Conservation (phyloP, 2,797 vertebrate genomes). For the Pangasius krempfi region DNA sequence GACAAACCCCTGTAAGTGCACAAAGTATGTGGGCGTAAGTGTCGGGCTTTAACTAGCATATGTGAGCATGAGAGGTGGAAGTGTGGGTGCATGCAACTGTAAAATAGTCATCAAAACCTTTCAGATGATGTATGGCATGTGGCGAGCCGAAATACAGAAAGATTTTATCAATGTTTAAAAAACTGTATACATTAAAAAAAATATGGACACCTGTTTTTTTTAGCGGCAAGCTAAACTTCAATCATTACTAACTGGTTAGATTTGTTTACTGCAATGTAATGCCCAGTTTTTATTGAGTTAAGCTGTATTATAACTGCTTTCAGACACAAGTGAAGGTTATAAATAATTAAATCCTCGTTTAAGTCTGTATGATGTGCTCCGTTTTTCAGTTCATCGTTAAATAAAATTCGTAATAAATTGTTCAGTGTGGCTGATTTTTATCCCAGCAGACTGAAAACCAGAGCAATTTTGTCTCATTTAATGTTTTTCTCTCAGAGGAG, state of each 20-base stretch:
- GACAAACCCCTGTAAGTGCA: background rate
- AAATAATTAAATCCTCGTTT: background rate
- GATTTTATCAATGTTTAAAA: background rate
- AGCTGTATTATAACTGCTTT: background rate
- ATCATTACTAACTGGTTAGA: background rate
- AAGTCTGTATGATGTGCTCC: background rate
- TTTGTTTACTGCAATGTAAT: background rate
- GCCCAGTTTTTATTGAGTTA: background rate
- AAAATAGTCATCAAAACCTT: background rate
- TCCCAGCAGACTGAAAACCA: constrained; percentile 20
- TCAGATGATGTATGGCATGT: background rate
- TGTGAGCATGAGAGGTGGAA: background rate
- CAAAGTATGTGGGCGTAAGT: background rate
- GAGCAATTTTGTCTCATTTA: constrained; percentile 40
- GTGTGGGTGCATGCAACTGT: background rate
- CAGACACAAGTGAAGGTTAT: background rate
- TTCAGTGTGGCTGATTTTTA: constrained; percentile 13
- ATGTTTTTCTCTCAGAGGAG: constrained; percentile 62
- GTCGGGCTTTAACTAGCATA: background rate
- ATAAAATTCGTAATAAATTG: constrained; percentile 31
- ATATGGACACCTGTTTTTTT: background rate
- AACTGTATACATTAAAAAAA: background rate
- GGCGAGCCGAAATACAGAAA: background rate
- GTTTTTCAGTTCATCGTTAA: constrained; percentile 17
- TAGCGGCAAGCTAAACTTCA: background rate